Conservation (phyloP, 2,797 vertebrate species). For the Taeniopygia guttata region DNA sequence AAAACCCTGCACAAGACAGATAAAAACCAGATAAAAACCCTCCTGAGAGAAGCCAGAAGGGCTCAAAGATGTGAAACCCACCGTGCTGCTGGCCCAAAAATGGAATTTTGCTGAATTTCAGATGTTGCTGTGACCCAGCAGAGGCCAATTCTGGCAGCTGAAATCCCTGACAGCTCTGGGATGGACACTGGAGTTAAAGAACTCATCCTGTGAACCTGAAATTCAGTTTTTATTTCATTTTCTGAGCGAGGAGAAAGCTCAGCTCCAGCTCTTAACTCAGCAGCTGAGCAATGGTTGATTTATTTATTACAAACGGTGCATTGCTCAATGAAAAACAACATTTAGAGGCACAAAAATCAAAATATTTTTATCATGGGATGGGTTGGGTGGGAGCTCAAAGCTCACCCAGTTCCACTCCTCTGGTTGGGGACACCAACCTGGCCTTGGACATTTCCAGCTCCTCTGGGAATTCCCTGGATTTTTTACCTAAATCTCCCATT, state of each 20-base stretch:
- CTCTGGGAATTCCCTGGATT: background rate
- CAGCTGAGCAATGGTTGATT: background rate
- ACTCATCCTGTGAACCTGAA: background rate
- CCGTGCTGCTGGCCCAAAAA: background rate
- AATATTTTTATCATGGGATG: background rate
- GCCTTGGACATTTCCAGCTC: background rate
- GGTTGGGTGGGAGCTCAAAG: background rate
- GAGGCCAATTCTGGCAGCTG: background rate
- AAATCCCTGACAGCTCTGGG: background rate
- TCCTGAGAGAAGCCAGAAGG: too few species aligned
- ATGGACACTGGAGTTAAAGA: background rate
- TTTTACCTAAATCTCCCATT: background rate
- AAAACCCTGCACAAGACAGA: background rate
- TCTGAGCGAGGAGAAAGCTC: background rate
- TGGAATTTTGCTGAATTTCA: too few species aligned
- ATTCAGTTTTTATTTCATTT: background rate
- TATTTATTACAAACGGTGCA: background rate
- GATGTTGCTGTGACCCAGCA: background rate
- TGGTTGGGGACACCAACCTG: background rate
- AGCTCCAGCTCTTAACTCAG: background rate
- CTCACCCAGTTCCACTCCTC: background rate
- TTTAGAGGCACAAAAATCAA: background rate
- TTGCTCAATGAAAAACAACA: background rate
- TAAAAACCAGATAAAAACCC: background rate
- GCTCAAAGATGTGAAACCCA: background rate